Conservation (phyloP, 2,113 vertebrate species). For the Pluvianellus socialis region DNA sequence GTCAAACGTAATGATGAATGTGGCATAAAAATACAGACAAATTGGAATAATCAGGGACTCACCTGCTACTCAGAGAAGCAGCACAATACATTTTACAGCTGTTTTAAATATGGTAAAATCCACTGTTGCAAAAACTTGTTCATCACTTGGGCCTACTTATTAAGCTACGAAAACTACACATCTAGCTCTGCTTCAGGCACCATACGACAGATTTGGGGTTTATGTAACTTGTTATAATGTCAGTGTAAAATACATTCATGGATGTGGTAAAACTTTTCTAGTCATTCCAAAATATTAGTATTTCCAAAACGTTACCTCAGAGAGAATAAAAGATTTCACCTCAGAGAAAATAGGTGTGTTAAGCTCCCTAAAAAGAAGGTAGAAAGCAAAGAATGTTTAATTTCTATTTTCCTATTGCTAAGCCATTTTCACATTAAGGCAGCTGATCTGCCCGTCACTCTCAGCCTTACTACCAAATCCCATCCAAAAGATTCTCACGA, state of each 20-base stretch:
- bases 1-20: neutral
- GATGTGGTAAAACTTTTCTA: neutral
- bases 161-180: neutral
- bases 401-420: neutral
- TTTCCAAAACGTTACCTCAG: neutral
- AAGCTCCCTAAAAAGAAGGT: neutral
- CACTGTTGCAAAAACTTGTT: neutral
- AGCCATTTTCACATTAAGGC: neutral
- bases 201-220: neutral
- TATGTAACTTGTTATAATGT: neutral
- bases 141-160: neutral
- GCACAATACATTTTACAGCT: neutral
- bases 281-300: neutral
- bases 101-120: neutral
- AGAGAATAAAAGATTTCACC: neutral
- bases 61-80: neutral
- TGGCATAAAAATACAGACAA: neutral
- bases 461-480: neutral
- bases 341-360: neutral
- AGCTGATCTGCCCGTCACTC: neutral
- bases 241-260: neutral
- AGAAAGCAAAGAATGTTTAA: neutral
- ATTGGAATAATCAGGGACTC: neutral
- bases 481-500: neutral
- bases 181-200: neutral